Percentiles rank a stretch among this genome's conserved stretches.
These are phyloP conservation scores for Scaptomyza reducta DNA, from an alignment of 2,888 invertebrate species.

Conservation along the genomic window DNA sequence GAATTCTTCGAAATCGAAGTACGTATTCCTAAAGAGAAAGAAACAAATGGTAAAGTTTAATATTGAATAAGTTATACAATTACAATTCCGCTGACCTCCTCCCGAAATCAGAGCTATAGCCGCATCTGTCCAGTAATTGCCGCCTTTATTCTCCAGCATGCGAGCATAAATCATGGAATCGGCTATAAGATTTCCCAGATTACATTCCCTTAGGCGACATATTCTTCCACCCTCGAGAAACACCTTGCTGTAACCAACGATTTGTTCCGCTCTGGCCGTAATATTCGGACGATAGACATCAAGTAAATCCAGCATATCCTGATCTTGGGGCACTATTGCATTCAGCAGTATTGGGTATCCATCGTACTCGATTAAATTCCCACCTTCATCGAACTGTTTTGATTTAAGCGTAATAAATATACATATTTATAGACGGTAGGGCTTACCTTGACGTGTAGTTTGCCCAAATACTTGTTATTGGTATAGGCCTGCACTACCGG, in stretches of 20 bases:
- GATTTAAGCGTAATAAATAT: too few relatives aligned
- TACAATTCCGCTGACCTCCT: constrained; percentile 85
- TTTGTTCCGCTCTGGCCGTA: constrained; percentile 85
- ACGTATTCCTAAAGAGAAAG: constrained; percentile 85
- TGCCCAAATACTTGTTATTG: constrained; percentile 95
- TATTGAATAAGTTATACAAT: not conserved
- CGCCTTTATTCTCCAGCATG: constrained; percentile 83
- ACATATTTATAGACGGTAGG: not conserved
- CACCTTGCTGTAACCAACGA: constrained; percentile 89
- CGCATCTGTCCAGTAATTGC: constrained; percentile 89
- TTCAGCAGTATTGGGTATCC: constrained; percentile 92
- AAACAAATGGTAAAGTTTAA: too few relatives aligned
- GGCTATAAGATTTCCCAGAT: constrained; percentile 92
- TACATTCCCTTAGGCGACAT: constrained; percentile 91
- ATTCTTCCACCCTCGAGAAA: constrained; percentile 87
- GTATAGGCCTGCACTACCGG: constrained; percentile 96
- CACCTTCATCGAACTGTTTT: constrained; percentile 88
- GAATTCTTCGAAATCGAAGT: constrained; percentile 86
- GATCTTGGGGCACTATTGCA: constrained; percentile 87
- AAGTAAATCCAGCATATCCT: constrained; percentile 87
- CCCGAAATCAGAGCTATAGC: constrained; percentile 90
- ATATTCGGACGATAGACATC: constrained; percentile 87
- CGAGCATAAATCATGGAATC: constrained; percentile 89
- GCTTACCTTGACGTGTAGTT: constrained; percentile 86
- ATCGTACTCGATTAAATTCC: constrained; percentile 87